phyloP scores from a whole-genome alignment of 1,140 invertebrate genomes.

The Drosophila takahashii region DNA sequence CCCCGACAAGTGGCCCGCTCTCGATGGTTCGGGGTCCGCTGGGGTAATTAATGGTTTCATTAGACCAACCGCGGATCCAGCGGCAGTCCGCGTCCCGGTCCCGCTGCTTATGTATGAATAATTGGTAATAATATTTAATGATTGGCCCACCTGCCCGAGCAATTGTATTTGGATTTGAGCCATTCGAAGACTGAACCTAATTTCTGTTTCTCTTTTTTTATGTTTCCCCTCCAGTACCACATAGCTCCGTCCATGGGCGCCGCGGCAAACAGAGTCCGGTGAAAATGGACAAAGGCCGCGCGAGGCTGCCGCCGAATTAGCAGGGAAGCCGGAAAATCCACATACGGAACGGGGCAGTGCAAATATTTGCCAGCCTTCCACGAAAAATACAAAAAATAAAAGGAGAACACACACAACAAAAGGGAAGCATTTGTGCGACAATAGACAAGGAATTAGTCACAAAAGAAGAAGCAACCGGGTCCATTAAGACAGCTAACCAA shows the following conservation, averaged over 20 bases:
- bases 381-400: conserved; percentile 12
- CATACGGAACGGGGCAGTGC: conserved; percentile 42
- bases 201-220: conserved; percentile 16
- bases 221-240: conserved; percentile 19
- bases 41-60: conserved; percentile 81
- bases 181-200: conserved; percentile 32
- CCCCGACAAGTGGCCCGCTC: conserved; percentile 76
- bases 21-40: conserved; percentile 42
- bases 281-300: conserved; percentile 79
- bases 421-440: conserved; percentile 27
- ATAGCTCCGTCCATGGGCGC: conserved; percentile 72
- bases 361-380: conserved; percentile 68
- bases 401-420: conserved; percentile 21
- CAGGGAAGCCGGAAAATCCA: conserved; percentile 44
- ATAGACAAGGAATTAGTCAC: conserved; percentile 63
- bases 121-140: conserved; percentile 84
- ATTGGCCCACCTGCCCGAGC: conserved; percentile 74
- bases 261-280: conserved; percentile 56
- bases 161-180: conserved; percentile 55
- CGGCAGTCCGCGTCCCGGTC: conserved; percentile 54
- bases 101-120: conserved; percentile 82
- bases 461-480: conserved; percentile 56
- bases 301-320: conserved; percentile 78
- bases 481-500: conserved; percentile 54
- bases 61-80: conserved; percentile 71